These are phyloP conservation scores for Brachionus rotundiformis DNA, from an alignment of 1,140 invertebrate species.

Conservation along the genomic window DNA sequence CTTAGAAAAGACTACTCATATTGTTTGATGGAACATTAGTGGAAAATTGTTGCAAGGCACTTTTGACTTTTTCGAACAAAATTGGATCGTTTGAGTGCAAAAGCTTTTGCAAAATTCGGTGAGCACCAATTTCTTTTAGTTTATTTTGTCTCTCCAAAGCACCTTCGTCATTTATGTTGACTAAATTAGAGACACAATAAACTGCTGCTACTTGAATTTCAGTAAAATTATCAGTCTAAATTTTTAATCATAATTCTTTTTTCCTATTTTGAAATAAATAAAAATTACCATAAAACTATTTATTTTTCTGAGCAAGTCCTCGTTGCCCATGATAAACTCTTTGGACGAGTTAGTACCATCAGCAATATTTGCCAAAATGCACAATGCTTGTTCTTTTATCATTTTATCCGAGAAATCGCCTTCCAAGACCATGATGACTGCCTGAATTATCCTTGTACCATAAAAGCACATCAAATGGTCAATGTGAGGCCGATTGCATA, in stretches of 20 bases:
- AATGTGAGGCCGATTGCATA: constrained; percentile 44
- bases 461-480: constrained; percentile 46
- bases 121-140: constrained; percentile 46
- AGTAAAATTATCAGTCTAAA: constrained; percentile 35
- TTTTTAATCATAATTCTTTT: not conserved
- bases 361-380: constrained; percentile 49
- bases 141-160: constrained; percentile 46
- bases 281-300: constrained; percentile 45
- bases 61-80: constrained; percentile 50
- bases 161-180: constrained; percentile 13
- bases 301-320: constrained; percentile 44
- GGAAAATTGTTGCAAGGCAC: constrained; percentile 43
- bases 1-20: not conserved
- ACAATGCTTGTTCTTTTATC: constrained; percentile 44
- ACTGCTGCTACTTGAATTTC: constrained; percentile 47
- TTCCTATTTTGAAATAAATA: too few species aligned
- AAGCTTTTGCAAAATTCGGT: constrained; percentile 42
- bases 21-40: constrained; percentile 26
- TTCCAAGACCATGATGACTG: constrained; percentile 47
- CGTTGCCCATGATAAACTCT: constrained; percentile 49
- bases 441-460: constrained; percentile 42
- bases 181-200: constrained; percentile 41
- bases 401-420: not conserved
- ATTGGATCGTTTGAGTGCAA: constrained; percentile 47
- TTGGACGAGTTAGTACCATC: constrained; percentile 20